phyloP scores from a whole-genome alignment of 1,140 invertebrate genomes.

The Stegodyphus mimosarum region DNA sequence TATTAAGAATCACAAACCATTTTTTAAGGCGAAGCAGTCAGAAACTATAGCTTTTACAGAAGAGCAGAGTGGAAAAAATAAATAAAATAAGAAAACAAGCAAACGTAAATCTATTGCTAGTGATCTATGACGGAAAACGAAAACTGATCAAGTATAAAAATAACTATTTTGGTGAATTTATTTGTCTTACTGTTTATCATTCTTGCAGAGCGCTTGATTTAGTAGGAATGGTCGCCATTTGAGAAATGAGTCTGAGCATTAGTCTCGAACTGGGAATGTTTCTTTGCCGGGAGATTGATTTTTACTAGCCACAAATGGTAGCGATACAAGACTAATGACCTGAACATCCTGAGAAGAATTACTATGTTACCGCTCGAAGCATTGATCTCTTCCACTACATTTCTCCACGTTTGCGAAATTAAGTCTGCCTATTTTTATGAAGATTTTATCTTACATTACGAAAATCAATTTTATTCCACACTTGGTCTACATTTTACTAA shows the following conservation, averaged over 20 bases:
- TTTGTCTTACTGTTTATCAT: background rate
- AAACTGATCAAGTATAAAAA: background rate
- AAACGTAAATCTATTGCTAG: background rate
- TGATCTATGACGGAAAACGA: background rate
- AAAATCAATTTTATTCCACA: no score
- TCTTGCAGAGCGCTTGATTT: constrained; percentile 10
- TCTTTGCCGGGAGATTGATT: background rate
- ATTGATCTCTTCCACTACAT: constrained; percentile 1
- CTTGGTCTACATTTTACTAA: no score
- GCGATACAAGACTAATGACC: background rate
- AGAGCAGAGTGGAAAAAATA: no score
- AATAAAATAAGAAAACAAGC: no score
- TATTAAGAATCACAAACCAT: no score
- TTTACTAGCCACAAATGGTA: constrained; percentile 18
- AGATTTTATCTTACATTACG: background rate
- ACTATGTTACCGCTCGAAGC: constrained; percentile 8
- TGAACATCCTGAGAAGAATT: background rate
- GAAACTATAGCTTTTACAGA: no score
- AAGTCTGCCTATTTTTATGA: constrained; percentile 1
- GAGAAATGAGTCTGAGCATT: constrained; percentile 19
- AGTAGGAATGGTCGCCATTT: constrained; percentile 15
- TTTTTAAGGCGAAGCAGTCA: no score
- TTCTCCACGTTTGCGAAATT: background rate
- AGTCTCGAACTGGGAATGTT: constrained; percentile 1
- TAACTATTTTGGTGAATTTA: background rate